These are phyloP conservation scores for Macaca fascicularis DNA, from an alignment of 2,113 vertebrate species.

Conservation along the genomic window T2T-MFA8v1.1 NC_088385.1:28564001-28564500, in stretches of 20 bases:
- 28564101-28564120: slow-evolving; percentile 34
- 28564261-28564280: background rate
- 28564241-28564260: slow-evolving; percentile 3
- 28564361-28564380: background rate
- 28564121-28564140: slow-evolving; percentile 7
- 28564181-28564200: background rate
- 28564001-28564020: background rate
- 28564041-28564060: background rate
- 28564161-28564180: background rate
- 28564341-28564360: background rate
- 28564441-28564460: background rate
- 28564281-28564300: background rate
- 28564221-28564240: background rate
- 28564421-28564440: background rate
- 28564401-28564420: background rate
- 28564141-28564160: slow-evolving; percentile 13
- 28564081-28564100: background rate
- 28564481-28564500: background rate
- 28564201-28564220: background rate
- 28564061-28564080: background rate
- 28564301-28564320: background rate
- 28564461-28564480: background rate
- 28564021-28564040: background rate
- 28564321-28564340: slow-evolving; percentile 22
- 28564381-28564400: background rate